Evolutionary conservation across 2,113 vertebrate species (phyloP), one percentile per base, ranked within the genome.

Genomic region (Dromas ardeola): DNA sequence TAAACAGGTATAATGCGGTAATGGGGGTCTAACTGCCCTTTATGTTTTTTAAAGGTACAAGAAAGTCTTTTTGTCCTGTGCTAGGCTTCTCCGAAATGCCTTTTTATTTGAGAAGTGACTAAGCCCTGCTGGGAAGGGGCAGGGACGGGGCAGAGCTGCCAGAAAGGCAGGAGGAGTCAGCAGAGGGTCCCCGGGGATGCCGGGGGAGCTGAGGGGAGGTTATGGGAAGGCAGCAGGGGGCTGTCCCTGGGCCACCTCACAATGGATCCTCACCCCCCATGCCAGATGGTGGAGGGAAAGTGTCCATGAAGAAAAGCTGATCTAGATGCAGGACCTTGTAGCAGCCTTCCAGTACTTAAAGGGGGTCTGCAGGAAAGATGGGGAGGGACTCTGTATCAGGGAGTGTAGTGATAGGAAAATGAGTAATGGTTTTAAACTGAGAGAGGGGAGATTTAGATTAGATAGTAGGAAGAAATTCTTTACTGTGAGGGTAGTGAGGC

Each of bases 171-270:
- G 23, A 61, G 42, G 11, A 73, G 15, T 22, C 40, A 32, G 63
- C 45, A 20, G 17, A 12, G 34, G 12, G 38, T 16, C n/a, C 15
- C 30, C 0, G 0, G 25, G 4, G 7, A 3, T 66, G 61, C 55
- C 1, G 2, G 17, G 34, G 25, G 32, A n/a, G 36, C 20, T 43
- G 26, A 45, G 25, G 38, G 27, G 63, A 36, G 21, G 53, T 55
- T 55, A 21, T 43, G 61, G 34, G 58, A 72, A 49, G 52, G 80
- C 45, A 49, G 40, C 10, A 20, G 53, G 10, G 16, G 63, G 13
- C 55, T 58, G 47, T 43, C 9, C 0, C 22, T 12, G 34, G 4
- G 36, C 63, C 63, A 2, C 0, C 0, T 19, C 40, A 32, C 15
- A 22, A 61, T 11, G 65, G 40, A 30, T 38, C 40, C 5, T 5